phyloP scores from a whole-genome alignment of 2,888 invertebrate genomes.

The Drosophila prolongata region DNA sequence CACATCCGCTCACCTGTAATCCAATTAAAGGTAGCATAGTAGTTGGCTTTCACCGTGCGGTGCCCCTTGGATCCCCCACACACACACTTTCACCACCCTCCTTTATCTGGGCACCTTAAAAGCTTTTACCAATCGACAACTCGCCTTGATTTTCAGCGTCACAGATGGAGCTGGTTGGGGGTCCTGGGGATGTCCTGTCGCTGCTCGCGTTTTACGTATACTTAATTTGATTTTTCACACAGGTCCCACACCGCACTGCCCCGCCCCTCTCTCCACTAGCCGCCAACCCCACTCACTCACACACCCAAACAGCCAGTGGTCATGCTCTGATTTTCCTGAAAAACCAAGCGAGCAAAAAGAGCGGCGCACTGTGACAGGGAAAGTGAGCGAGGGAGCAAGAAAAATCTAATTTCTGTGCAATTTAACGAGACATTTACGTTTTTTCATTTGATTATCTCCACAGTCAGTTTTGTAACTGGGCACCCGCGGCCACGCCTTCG shows the following conservation, averaged over 20 bases:
- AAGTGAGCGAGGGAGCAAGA: constrained; percentile 43
- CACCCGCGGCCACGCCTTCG: constrained; percentile 30
- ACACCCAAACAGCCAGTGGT: constrained; percentile 61
- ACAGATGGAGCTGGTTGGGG: constrained; percentile 12
- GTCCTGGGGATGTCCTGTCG: constrained; percentile 41
- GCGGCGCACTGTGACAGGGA: constrained; percentile 12
- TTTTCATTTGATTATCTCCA: constrained; percentile 82
- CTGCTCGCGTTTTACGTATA: constrained; percentile 76
- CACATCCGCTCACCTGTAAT: constrained; percentile 67
- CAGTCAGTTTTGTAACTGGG: constrained; percentile 72
- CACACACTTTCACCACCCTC: constrained; percentile 19
- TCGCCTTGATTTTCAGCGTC: constrained; percentile 73
- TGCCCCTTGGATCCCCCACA: constrained; percentile 21
- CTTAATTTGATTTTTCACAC: constrained; percentile 79
- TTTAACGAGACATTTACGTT: constrained; percentile 83
- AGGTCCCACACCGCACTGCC: constrained; percentile 30
- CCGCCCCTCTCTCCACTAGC: background rate
- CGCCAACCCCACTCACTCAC: constrained; percentile 12
- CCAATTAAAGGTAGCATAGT: constrained; percentile 80
- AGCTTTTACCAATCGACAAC: constrained; percentile 79
- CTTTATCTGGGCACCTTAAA: constrained; percentile 64
- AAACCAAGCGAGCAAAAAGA: constrained; percentile 13
- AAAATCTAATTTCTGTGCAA: constrained; percentile 83
- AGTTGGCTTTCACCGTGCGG: constrained; percentile 81
- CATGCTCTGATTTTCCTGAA: constrained; percentile 75